Evolutionary conservation across 2,113 vertebrate species (phyloP), one percentile per base, ranked within the genome.

Genomic region (Stegastes partitus): DNA sequence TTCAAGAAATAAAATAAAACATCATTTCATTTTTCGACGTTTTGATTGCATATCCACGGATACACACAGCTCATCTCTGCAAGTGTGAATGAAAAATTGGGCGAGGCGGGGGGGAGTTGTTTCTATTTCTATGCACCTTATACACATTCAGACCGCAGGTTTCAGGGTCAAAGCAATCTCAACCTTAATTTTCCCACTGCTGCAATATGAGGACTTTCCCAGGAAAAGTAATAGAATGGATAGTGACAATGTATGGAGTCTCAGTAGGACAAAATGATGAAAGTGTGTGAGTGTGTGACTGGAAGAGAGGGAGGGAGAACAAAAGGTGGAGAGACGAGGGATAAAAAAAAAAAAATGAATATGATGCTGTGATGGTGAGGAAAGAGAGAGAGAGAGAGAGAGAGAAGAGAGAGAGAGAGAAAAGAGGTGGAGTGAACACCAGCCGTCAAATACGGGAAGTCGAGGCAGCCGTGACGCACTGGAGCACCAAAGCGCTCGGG

Each of bases 91-190:
- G 37, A 39, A 39, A 39, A 39, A 39, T 2, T 34, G 34, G 4
- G 34, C n/a, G n/a, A n/a, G n/a, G n/a, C n/a, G n/a, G n/a, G n/a
- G n/a, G n/a, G n/a, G n/a, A 28, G 5, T 28, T 39, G 7, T 42
- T 42, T 42, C 12, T 42, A 3, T 42, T 10, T 10, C 39, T 42
- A 12, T 15, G 11, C 37, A 25, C 44, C 4, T 2, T 5, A 37
- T 6, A 47, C 23, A 56, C 9, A 54, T n/a, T 51, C 34, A 44
- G 3, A 23, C 39, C 19, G 11, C 2, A 25, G 23, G 65, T 47
- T 51, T 19, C 21, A 53, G 58, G 67, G 72, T 77, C 56, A 74
- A 68, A 74, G 59, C 69, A 76, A 82, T 81, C 74, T 81, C 66
- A 65, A 58, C 70, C 58, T 68, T 68, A 2, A 64, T 82, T 81